Evolutionary conservation across 2,888 invertebrate species (phyloP).

Genomic region (Cyaniris semiargus): DNA sequence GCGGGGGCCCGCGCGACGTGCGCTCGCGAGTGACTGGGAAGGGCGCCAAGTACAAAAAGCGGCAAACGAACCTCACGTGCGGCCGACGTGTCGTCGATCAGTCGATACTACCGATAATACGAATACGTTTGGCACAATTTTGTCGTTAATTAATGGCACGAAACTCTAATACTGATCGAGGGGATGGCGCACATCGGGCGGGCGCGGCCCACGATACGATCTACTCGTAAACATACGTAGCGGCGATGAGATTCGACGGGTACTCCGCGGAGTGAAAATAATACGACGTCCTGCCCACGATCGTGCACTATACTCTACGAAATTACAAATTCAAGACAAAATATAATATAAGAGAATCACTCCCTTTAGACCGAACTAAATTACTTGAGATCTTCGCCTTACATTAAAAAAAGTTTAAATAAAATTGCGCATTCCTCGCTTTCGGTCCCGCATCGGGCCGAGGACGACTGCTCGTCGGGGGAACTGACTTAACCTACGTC

Average conservation of each 20-base stretch:
- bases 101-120: conserved; percentile 27
- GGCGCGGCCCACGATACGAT: conserved; percentile 38
- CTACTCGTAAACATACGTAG: conserved; percentile 45
- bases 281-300: conserved; percentile 61
- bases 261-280: conserved; percentile 45
- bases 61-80: conserved; percentile 29
- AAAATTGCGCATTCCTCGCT: conserved; percentile 74
- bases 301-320: conserved; percentile 64
- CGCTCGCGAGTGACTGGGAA: conserved; percentile 35
- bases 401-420: conserved; percentile 60
- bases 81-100: conserved; percentile 27
- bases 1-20: conserved; percentile 56
- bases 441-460: conserved; percentile 54
- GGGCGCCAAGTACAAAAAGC: conserved; percentile 31
- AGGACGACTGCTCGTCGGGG: conserved; percentile 59
- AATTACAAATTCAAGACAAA: conserved; percentile 56
- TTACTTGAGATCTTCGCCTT: conserved; percentile 76
- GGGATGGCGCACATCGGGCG: conserved; percentile 43
- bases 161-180: conserved; percentile 52
- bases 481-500: conserved; percentile 56
- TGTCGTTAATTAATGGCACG: conserved; percentile 51
- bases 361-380: conserved; percentile 60
- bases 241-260: conserved; percentile 50
- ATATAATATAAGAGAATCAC: conserved; percentile 45
- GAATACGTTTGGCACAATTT: conserved; percentile 53